Base-by-base conservation (phyloP, 2,113 vertebrate species). In the Antechinus stuartii region DNA sequence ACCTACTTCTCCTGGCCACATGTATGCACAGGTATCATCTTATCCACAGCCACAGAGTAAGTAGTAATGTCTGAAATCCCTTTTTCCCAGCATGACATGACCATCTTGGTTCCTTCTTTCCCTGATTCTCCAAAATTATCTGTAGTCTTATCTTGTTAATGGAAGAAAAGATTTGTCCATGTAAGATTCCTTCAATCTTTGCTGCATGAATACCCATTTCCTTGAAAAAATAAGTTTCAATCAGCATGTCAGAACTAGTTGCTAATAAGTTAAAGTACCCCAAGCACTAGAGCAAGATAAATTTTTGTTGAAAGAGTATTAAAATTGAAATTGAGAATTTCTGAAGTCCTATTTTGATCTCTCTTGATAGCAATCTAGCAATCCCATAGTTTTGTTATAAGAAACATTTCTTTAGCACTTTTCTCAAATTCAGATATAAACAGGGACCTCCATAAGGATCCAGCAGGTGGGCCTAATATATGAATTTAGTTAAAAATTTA, bases 1-100 rank as follows among this genome's bases (percentile, higher is more conserved):
- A 91, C 96, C 97, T 16, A 0, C 98, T 0, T 56, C 98, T 95
- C 96, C 99, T 0, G 98, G 95, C 0, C 99, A 99, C 97, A 97
- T 99, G 98, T 99, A 98, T 96, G 97, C 98, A 0, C 99, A 99
- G 95, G 93, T 96, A 2, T 97, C 98, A 16, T 90, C 99, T 0
- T 99, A 99, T 96, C 98, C 98, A 0, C 99, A 99, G 97, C 98
- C 98, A 0, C 99, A 99, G 97, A 99, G 99, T 99, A 98, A 99
- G 99, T 99, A 97, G 1, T 92, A 24, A 11, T 22, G 25, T 57
- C 47, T 24, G 0, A 61, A 4, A 16, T 35, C 56, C 91, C 90
- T 46, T 35, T 23, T 90, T 3, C 89, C 68, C n/a, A 30, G 5
- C 24, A 1, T n/a, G 30, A 46, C 61, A 84, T 57, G 76, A 23